phyloP scores from a whole-genome alignment of 1,140 invertebrate genomes.

The Notospermus geniculatus region DNA sequence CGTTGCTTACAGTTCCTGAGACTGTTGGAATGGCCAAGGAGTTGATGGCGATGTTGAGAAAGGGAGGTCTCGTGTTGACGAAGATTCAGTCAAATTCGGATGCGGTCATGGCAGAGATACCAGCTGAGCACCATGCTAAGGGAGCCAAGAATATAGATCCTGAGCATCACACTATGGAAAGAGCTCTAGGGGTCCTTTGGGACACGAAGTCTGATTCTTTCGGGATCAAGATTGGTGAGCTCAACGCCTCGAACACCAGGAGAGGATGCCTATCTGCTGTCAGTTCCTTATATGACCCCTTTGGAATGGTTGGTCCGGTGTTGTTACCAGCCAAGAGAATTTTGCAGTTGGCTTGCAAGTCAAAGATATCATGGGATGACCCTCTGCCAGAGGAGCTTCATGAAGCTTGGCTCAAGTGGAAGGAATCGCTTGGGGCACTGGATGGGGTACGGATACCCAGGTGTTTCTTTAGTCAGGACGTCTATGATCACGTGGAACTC shows the following conservation, averaged over 20 bases:
- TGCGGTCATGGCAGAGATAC: background rate
- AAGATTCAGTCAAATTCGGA: background rate
- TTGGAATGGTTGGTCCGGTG: constrained; percentile 1
- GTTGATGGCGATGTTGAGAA: background rate
- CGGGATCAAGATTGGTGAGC: background rate
- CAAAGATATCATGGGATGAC: no score
- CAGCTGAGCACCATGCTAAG: background rate
- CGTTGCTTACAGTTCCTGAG: background rate
- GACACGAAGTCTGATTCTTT: background rate
- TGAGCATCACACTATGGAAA: background rate
- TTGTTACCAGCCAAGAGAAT: background rate
- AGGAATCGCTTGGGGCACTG: no score
- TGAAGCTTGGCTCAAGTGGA: no score
- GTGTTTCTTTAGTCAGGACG: background rate
- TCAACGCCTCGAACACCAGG: background rate
- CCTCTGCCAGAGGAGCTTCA: no score
- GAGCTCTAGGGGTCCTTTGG: background rate
- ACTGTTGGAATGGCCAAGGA: background rate
- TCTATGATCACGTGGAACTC: background rate
- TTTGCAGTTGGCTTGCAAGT: no score
- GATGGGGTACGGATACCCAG: background rate
- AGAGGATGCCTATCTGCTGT: background rate
- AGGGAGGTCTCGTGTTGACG: background rate
- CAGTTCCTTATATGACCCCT: background rate
- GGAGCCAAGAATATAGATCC: background rate